Base-by-base conservation (phyloP, 2,113 vertebrate genomes). In the Labeo catla region DNA sequence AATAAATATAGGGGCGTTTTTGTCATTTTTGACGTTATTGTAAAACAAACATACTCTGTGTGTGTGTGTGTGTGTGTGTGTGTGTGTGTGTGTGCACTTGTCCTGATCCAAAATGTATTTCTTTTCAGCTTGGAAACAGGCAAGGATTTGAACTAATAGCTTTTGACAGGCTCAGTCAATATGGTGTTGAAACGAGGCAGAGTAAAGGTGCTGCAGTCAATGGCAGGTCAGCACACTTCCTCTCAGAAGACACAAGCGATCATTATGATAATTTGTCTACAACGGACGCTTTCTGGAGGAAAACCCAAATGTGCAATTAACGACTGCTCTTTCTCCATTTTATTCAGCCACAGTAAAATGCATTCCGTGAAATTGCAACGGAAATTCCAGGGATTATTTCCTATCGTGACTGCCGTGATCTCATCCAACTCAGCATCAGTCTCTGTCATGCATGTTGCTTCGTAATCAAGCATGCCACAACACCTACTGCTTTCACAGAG, bases 121-220 rank as follows among this genome's bases (percentile, higher is more conserved):
- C 61, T 34, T 1, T 59, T 59, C 11, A 23, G 2, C 13, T 43
- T 70, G 49, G 73, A 84, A 81, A 76, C 85, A 86, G 47, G n/a
- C 16, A 65, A 36, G 73, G 76, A 66, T 89, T 81, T 68, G 52
- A n/a, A 81, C 54, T 54, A 87, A 86, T 84, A 13, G 85, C 19
- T 81, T 86, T 84, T 85, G 88, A 85, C 85, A 87, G 85, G 61
- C 23, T 82, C 70, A 36, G 80, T 87, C 85, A 84, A 89, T 89
- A 84, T 16, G 16, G 39, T 12, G 85, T 74, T 77, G 61, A 81
- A 85, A 84, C 66, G 77, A 86, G 78, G 72, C 63, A 34, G 74
- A 16, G 63, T 36, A 83, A 34, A 65, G 65, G 21, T 84, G 74
- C 39, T 9, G 77, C 15, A 49, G 76, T 89, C 82, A 81, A 87